Conservation (phyloP, 1,140 invertebrate species). For the Aricia agestis region DNA sequence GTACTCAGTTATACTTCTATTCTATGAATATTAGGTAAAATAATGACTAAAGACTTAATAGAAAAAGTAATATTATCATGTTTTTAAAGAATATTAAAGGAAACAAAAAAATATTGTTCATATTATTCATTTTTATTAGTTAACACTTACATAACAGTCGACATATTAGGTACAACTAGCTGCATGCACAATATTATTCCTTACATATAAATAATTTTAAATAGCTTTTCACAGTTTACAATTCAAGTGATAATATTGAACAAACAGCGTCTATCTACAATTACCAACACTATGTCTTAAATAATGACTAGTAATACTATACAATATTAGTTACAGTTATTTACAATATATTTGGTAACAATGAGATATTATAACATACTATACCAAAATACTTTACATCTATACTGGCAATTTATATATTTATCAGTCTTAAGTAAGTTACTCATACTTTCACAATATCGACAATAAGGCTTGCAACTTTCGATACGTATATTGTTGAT, state of each 20-base stretch:
- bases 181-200: slow-evolving; percentile 29
- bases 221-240: slow-evolving; percentile 10
- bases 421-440: slow-evolving; percentile 66
- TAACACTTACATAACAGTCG: slow-evolving; percentile 45
- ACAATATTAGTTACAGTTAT: slow-evolving; percentile 51
- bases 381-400: slow-evolving; percentile 65
- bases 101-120: slow-evolving; percentile 24
- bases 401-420: slow-evolving; percentile 59
- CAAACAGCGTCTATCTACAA: slow-evolving; percentile 41
- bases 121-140: slow-evolving; percentile 53
- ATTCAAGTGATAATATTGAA: slow-evolving; percentile 31
- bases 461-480: slow-evolving; percentile 42
- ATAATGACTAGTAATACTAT: slow-evolving; percentile 71
- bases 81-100: slow-evolving; percentile 15
- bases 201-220: slow-evolving; percentile 10
- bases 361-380: slow-evolving; percentile 66
- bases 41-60: no score
- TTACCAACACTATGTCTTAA: slow-evolving; percentile 54
- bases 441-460: slow-evolving; percentile 23
- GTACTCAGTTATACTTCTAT: no score
- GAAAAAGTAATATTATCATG: slow-evolving; percentile 8
- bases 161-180: slow-evolving; percentile 44
- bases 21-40: no score
- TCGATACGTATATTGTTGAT: slow-evolving; percentile 44
- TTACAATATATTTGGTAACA: slow-evolving; percentile 75